Evolutionary conservation across 2,888 invertebrate genomes (phyloP).

Genomic region (Drosophila diplacantha): DNA sequence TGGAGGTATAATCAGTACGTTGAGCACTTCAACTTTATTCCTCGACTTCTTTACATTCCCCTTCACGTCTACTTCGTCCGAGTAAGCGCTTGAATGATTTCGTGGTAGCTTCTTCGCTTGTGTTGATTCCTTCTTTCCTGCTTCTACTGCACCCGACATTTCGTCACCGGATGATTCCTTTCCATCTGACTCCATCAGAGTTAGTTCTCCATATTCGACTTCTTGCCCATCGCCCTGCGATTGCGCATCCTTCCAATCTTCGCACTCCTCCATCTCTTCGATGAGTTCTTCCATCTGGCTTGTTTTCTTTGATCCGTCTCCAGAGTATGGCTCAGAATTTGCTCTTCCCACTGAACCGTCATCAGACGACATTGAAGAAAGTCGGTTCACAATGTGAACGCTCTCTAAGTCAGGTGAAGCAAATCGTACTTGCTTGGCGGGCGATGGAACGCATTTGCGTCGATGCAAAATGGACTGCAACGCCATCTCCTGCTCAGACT

Average conservation of each 20-base stretch:
- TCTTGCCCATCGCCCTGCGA: neutral
- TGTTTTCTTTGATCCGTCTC: neutral
- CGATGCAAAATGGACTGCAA: conserved; percentile 1
- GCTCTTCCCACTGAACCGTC: neutral
- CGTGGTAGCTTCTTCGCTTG: neutral
- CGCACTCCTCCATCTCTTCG: neutral
- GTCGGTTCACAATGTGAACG: neutral
- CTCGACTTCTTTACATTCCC: neutral
- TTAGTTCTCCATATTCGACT: neutral
- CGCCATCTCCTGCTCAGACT: neutral
- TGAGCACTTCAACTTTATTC: neutral
- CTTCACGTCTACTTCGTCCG: neutral
- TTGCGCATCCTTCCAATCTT: neutral
- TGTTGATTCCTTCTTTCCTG: neutral
- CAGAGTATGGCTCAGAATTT: neutral
- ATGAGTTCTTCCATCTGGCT: neutral
- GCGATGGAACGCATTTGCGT: neutral
- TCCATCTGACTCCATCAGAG: neutral
- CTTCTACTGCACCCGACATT: neutral
- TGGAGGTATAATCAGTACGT: neutral
- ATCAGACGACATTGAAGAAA: neutral
- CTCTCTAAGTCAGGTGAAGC: neutral
- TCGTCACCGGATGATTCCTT: neutral
- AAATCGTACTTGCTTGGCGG: conserved; percentile 4
- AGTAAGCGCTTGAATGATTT: too few species aligned